phyloP scores from a whole-genome alignment of 2,113 vertebrate genomes.

The Oryzias woworae region DNA sequence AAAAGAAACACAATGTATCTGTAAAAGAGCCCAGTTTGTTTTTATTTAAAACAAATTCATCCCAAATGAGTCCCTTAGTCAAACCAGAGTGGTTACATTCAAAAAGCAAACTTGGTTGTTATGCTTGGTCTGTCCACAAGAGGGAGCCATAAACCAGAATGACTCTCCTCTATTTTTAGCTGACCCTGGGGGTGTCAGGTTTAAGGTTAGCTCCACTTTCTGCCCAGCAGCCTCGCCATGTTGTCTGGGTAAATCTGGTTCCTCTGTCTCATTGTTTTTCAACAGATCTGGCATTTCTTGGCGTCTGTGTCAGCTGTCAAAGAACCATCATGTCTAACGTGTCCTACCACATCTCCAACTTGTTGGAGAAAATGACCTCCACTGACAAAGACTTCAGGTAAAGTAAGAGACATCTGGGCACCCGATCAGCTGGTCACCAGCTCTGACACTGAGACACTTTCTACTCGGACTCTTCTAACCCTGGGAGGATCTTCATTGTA shows the following conservation, averaged over 20 bases:
- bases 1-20: too few relatives aligned
- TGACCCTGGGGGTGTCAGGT: constrained; percentile 63
- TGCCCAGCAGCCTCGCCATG: constrained; percentile 62
- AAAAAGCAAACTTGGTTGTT: not conserved
- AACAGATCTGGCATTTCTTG: not conserved
- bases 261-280: not conserved
- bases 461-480: not conserved
- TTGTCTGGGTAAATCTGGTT: constrained; percentile 53
- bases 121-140: constrained; percentile 25
- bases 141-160: constrained; percentile 12
- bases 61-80: too few relatives aligned
- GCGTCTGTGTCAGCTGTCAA: constrained; percentile 4
- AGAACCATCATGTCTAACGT: constrained; percentile 79
- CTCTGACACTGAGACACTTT: constrained; percentile 52
- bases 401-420: constrained; percentile 37
- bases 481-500: constrained; percentile 5
- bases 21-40: too few relatives aligned
- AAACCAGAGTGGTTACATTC: too few relatives aligned
- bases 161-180: constrained; percentile 69
- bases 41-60: too few relatives aligned
- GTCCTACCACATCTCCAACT: constrained; percentile 86
- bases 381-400: constrained; percentile 93
- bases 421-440: constrained; percentile 20
- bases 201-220: constrained; percentile 38
- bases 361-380: constrained; percentile 93